These are phyloP conservation scores for Steinernema feltiae DNA, from an alignment of 1,140 invertebrate species.

Conservation along the genomic window DNA sequence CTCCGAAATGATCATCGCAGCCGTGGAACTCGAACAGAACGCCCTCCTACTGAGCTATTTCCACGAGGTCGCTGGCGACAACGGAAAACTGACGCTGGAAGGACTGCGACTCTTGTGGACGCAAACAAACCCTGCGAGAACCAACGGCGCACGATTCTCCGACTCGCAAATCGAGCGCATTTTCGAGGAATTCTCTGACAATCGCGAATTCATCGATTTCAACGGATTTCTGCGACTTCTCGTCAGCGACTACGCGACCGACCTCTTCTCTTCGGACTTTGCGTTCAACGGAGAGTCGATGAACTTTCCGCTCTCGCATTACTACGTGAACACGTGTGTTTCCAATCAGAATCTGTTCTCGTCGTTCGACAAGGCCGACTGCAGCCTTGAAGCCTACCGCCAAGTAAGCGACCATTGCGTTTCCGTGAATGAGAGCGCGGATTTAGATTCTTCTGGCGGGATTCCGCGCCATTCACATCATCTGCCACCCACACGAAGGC, in stretches of 20 bases:
- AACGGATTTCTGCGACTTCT: not conserved
- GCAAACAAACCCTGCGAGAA: not conserved
- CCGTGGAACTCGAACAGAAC: not conserved
- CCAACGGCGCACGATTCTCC: not conserved
- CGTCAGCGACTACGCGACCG: not conserved
- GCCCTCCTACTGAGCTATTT: not conserved
- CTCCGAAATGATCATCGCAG: not conserved
- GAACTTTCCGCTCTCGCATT: not conserved
- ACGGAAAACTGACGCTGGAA: not conserved
- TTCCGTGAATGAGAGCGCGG: not conserved
- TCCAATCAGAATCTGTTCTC: not conserved
- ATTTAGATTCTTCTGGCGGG: not conserved
- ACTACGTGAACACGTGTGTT: not conserved
- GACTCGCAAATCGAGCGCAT: not conserved
- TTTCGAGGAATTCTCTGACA: not conserved
- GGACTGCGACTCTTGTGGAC: not conserved
- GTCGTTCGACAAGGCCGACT: not conserved
- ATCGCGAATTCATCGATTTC: not conserved
- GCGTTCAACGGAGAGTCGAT: not conserved
- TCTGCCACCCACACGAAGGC: not conserved
- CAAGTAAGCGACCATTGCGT: not conserved
- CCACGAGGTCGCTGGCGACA: not conserved
- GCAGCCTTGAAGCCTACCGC: not conserved
- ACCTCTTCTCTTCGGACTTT: not conserved
- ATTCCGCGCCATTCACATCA: not conserved